A percentile compares a stretch with the other conserved stretches of the same genome.
Evolutionary conservation across 2,113 vertebrate genomes (phyloP).

Genomic region (Probosciger aterrimus): DNA sequence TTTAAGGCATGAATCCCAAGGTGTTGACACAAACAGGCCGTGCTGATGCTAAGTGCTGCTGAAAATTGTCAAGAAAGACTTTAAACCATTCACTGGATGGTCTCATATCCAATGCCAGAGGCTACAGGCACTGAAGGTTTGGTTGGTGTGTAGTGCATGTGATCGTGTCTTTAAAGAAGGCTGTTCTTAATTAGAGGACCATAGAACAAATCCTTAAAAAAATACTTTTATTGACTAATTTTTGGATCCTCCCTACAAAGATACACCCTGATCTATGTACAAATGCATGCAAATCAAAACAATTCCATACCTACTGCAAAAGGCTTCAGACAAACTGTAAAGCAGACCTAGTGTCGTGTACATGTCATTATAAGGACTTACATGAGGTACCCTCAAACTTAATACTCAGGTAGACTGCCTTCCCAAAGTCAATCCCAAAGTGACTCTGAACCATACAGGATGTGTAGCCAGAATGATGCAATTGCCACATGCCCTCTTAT

Average conservation of each 20-base stretch:
- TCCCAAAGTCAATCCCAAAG: background rate
- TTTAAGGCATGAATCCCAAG: background rate
- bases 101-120: background rate
- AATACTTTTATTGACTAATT: background rate
- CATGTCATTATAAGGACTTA: background rate
- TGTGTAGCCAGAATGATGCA: background rate
- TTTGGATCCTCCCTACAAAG: background rate
- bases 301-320: background rate
- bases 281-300: background rate
- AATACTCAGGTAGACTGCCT: background rate
- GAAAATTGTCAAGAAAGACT: background rate
- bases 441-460: background rate
- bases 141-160: background rate
- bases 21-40: background rate
- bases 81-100: background rate
- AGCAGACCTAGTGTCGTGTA: background rate
- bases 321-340: background rate
- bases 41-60: background rate
- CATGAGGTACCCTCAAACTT: background rate
- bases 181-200: background rate
- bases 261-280: background rate
- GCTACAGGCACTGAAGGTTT: background rate
- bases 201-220: background rate
- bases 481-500: background rate
- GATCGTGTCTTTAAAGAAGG: background rate